Conservation (phyloP, 2,888 invertebrate species). For the Patella caerulea region DNA sequence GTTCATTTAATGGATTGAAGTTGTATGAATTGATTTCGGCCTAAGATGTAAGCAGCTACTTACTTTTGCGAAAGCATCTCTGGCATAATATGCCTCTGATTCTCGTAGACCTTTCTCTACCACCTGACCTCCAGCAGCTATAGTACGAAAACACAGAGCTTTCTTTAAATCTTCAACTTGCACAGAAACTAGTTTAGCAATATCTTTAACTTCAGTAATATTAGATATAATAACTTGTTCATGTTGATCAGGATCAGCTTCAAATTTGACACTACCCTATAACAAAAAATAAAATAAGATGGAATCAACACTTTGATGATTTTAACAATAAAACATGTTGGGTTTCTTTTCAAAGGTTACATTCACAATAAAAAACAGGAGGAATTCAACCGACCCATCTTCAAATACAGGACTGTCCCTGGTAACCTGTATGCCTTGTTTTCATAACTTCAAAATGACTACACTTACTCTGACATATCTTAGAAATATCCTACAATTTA, state of each 20-base stretch:
- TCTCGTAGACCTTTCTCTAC: constrained; percentile 91
- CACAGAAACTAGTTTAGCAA: constrained; percentile 79
- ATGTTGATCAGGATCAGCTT: constrained; percentile 71
- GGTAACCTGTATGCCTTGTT: too few species aligned
- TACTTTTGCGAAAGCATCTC: constrained; percentile 92
- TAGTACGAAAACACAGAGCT: constrained; percentile 88
- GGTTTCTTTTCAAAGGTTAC: too few species aligned
- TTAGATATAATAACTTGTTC: constrained; percentile 72
- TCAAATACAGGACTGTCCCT: too few species aligned
- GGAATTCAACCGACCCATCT: too few species aligned
- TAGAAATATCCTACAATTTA: too few species aligned
- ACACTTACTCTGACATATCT: too few species aligned
- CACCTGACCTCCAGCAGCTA: constrained; percentile 93
- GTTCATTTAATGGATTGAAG: too few species aligned
- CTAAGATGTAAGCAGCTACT: background rate
- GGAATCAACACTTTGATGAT: too few species aligned
- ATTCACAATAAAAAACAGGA: too few species aligned
- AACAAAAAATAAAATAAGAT: background rate
- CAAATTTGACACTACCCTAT: constrained; percentile 78
- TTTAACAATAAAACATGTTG: too few species aligned
- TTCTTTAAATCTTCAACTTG: constrained; percentile 79
- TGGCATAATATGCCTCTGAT: constrained; percentile 87
- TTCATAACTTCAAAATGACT: too few species aligned
- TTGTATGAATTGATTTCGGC: too few species aligned
- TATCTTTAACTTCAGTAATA: constrained; percentile 74